Evolutionary conservation across 2,888 invertebrate genomes (phyloP).

Genomic region (Hypercompe scribonia): DNA sequence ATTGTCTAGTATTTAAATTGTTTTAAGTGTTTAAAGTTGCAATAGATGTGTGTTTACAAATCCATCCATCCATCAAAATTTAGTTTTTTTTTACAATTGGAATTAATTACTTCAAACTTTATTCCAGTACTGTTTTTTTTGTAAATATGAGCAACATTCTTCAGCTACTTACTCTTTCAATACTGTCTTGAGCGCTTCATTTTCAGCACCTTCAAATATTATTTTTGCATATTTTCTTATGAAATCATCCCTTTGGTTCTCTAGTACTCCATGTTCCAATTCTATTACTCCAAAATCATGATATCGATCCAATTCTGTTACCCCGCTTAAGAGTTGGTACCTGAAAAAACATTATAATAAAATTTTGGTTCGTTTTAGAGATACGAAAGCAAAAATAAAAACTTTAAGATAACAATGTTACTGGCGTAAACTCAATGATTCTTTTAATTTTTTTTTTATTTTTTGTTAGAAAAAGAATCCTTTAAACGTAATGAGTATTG

Average conservation of each 20-base stretch:
- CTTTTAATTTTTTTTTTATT: too few relatives aligned
- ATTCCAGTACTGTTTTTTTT: too few relatives aligned
- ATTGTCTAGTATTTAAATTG: too few relatives aligned
- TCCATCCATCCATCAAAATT: too few relatives aligned
- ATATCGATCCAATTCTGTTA: slow-evolving; percentile 93
- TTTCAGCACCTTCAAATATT: slow-evolving; percentile 91
- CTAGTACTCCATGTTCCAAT: slow-evolving; percentile 90
- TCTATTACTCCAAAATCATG: slow-evolving; percentile 91
- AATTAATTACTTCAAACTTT: too few relatives aligned
- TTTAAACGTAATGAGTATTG: too few relatives aligned
- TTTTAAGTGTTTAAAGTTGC: too few relatives aligned
- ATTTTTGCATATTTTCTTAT: slow-evolving; percentile 92
- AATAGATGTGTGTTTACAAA: too few relatives aligned
- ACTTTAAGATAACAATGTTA: neutral
- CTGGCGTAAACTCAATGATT: too few relatives aligned
- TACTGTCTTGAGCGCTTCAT: slow-evolving; percentile 88
- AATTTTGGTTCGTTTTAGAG: fast-evolving
- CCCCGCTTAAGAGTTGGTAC: slow-evolving; percentile 95
- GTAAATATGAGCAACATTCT: too few relatives aligned
- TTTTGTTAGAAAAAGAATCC: too few relatives aligned
- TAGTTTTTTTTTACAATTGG: neutral
- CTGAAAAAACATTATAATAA: slow-evolving; percentile 71
- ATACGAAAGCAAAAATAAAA: neutral
- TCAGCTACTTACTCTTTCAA: slow-evolving; percentile 86
- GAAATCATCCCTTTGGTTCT: slow-evolving; percentile 91